Conservation (phyloP, 2,888 invertebrate species). For the Syrphus vitripennis region DNA sequence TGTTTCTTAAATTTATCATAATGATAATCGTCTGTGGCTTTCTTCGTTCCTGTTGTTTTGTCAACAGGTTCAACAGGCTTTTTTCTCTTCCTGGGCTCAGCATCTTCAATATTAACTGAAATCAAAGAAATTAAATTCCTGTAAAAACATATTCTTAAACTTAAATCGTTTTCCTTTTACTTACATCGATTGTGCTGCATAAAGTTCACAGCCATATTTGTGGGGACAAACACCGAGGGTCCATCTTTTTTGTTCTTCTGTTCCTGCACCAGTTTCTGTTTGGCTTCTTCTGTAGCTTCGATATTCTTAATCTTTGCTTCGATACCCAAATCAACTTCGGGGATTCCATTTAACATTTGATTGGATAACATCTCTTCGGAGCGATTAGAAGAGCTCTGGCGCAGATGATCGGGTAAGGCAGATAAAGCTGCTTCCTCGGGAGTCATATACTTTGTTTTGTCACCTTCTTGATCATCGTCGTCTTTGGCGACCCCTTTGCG, state of each 20-base stretch:
- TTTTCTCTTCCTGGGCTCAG: constrained; percentile 82
- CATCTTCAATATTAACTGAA: constrained; percentile 91
- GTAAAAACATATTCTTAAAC: neutral
- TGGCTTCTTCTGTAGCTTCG: constrained; percentile 99
- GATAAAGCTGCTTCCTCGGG: constrained; percentile 95
- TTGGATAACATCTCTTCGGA: constrained; percentile 99
- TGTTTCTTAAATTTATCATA: constrained; percentile 98
- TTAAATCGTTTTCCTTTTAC: constrained; percentile 73
- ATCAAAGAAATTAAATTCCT: neutral
- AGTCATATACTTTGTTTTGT: constrained; percentile 85
- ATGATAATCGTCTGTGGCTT: constrained; percentile 98
- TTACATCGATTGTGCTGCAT: constrained; percentile 97
- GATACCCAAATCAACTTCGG: constrained; percentile 99
- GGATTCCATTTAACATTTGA: constrained; percentile 99
- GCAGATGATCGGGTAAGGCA: constrained; percentile 93
- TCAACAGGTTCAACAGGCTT: constrained; percentile 80
- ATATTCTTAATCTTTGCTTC: constrained; percentile 99
- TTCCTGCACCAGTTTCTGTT: constrained; percentile 94
- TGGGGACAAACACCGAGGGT: constrained; percentile 97
- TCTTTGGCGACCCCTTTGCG: constrained; percentile 84
- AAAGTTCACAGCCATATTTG: constrained; percentile 99
- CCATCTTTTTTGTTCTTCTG: constrained; percentile 95
- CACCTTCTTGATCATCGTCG: constrained; percentile 83
- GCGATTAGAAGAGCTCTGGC: constrained; percentile 91
- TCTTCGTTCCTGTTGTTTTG: constrained; percentile 88